Evolutionary conservation across 2,888 invertebrate species (phyloP), one percentile per base, ranked within the genome.

Genomic region (Cybosia mesomella): DNA sequence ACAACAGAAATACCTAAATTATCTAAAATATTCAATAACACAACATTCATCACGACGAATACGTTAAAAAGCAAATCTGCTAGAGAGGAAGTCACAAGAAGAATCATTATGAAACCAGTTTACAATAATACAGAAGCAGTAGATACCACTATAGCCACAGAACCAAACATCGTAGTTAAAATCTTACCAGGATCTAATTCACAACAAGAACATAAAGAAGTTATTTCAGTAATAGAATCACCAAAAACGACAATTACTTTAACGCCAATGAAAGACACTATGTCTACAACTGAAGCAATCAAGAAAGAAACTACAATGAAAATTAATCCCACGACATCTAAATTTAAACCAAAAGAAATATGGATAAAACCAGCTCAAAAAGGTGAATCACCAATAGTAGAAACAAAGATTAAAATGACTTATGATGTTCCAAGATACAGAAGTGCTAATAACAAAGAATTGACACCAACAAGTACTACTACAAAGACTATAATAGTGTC

Each of bases 301-400:
- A 90, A 77, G 71, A 91, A 88, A 54, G 91, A 92, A 72, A 83
- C 87, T 36, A 89, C 89, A 21, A 72, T 83, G 11, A 91, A 84
- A 86, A 78, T 79, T n/a, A 76, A 77, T 58, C 83, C 88, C 21
- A 89, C 91, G n/a, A 93, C 93, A 28, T 71, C 83, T 0, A 95
- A 94, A 82, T 89, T 90, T 34, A 92, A 93, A 74, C 91, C 92
- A n/a, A 95, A 95, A 82, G 95, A 95, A 81, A 95, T 95, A 83
- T 95, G 95, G 95, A 95, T 95, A 80, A 87, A 86, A 77, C 95
- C 95, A 58, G 91, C 94, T 0, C 93, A 93, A 87, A 95, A 95
- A 93, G 94, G 95, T 93, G 94, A 95, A 90, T 85, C 85, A 58
- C 34, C 81, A 39, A 73, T 73, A 67, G 76, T 85, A 72, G 92